Base-by-base conservation (phyloP, 2,113 vertebrate genomes). In the Trichechus manatus region DNA sequence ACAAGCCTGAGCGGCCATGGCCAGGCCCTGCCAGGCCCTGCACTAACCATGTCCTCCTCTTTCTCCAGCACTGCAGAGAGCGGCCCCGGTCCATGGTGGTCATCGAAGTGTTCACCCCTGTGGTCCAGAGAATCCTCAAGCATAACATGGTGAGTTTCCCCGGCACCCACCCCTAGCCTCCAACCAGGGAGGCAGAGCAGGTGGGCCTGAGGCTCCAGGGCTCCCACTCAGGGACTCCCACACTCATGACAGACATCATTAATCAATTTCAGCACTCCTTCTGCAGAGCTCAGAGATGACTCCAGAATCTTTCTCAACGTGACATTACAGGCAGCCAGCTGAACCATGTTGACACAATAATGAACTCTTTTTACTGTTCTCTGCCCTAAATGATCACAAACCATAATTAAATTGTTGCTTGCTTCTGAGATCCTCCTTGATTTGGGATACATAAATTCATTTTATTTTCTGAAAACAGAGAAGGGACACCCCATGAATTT, bases 71-170 rank as follows among this genome's bases (percentile, higher is more conserved):
- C 98, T 99, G 99, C 99, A 99, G 99, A 97, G 99, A 99, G 98
- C 99, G 99, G 64, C 99, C 99, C 0, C 99, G 99, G 90, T 99
- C 99, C 68, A 99, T 99, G 99, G 99, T 99, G 75, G 99, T 99
- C 96, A 99, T 99, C 10, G 99, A 99, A 97, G 99, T 99, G 83
- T 99, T 99, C 99, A 99, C 99, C 4, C 99, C 99, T 0, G 99
- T 99, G 98, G 99, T 99, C 75, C 99, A 99, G 98, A 99, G 99
- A 98, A 99, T 99, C 98, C 99, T 99, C 98, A 99, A 99, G 98
- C 99, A 99, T 98, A 99, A 99, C 98, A 99, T 99, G 99, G 99
- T 99, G 98, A 99, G 99, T 98, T 31, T 10, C 10, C 0, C 31
- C 2, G 0, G 1, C 11, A 0, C 53, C 75, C 59, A 1, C 29